phyloP scores from a whole-genome alignment of 2,888 invertebrate genomes.

The Tridacna gigas region DNA sequence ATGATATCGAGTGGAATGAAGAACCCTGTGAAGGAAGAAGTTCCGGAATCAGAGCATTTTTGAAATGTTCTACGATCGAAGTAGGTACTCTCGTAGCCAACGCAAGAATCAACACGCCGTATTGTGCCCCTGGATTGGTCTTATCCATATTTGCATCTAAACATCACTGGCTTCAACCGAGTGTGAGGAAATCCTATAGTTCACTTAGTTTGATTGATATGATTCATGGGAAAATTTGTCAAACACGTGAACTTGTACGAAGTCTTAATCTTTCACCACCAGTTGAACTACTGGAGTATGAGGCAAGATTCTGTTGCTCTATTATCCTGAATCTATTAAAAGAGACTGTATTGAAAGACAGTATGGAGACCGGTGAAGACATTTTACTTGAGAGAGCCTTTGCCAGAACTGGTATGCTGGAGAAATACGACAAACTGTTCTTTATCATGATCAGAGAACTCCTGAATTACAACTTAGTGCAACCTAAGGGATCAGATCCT shows the following conservation, averaged over 20 bases:
- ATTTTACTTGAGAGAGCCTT: not conserved
- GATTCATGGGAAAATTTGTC: not conserved
- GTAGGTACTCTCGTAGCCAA: not conserved
- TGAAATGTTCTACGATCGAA: not conserved
- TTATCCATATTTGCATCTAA: not conserved
- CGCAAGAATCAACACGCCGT: not conserved
- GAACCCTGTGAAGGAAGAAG: not conserved
- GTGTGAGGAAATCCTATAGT: not conserved
- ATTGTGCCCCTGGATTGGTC: not conserved
- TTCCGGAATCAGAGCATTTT: not conserved
- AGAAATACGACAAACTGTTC: constrained; percentile 9
- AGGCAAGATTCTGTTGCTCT: constrained; percentile 9
- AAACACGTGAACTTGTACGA: not conserved
- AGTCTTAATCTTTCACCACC: not conserved
- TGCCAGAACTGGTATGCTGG: not conserved
- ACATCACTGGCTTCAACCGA: not conserved
- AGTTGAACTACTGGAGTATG: constrained; percentile 3
- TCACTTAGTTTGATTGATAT: constrained; percentile 4
- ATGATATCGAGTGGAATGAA: not conserved
- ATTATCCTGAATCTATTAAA: not conserved
- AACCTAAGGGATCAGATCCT: not conserved
- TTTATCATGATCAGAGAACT: constrained; percentile 4
- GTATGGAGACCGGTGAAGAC: not conserved
- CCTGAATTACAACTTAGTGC: not conserved
- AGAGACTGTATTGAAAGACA: not conserved